These are phyloP conservation scores for Neodontobutis hainanensis DNA, from an alignment of 2,113 vertebrate species.

Conservation along the genomic window DNA sequence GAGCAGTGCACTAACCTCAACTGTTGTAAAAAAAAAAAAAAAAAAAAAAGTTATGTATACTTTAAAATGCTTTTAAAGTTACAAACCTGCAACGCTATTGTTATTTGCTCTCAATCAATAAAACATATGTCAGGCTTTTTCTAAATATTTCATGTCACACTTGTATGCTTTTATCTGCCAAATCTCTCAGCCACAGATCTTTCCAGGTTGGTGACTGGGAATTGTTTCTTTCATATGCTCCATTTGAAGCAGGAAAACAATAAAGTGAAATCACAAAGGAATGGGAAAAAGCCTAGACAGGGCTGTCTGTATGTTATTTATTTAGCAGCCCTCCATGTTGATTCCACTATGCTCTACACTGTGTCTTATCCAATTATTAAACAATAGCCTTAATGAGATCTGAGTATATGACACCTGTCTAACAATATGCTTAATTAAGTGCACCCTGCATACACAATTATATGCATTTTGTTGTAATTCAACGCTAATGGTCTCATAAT, in stretches of 20 bases:
- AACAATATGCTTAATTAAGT: no score
- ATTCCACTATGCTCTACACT: no score
- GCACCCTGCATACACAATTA: no score
- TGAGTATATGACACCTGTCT: no score
- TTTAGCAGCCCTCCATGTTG: no score
- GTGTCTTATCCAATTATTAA: no score
- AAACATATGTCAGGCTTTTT: slow-evolving; percentile 71
- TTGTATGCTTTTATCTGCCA: slow-evolving; percentile 74
- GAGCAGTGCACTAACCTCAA: slow-evolving; percentile 60
- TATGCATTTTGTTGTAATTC: no score
- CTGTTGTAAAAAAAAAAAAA: no score
- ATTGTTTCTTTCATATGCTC: slow-evolving; percentile 66
- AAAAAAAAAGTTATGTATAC: slow-evolving; percentile 14
- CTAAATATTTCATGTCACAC: slow-evolving; percentile 78
- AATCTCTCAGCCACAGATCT: slow-evolving; percentile 59
- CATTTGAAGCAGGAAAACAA: slow-evolving; percentile 58
- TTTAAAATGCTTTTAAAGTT: slow-evolving; percentile 63
- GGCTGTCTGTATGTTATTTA: no score
- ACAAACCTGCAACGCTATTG: slow-evolving; percentile 61
- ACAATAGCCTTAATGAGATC: no score
- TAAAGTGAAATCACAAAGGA: slow-evolving; percentile 30
- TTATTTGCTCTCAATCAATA: slow-evolving; percentile 77
- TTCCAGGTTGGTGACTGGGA: slow-evolving; percentile 54
- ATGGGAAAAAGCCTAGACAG: background rate
- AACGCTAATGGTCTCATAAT: no score